Percentiles rank a stretch among this genome's conserved stretches.
Evolutionary conservation across 2,113 vertebrate genomes (phyloP).

Genomic region (Taurulus bubalis): DNA sequence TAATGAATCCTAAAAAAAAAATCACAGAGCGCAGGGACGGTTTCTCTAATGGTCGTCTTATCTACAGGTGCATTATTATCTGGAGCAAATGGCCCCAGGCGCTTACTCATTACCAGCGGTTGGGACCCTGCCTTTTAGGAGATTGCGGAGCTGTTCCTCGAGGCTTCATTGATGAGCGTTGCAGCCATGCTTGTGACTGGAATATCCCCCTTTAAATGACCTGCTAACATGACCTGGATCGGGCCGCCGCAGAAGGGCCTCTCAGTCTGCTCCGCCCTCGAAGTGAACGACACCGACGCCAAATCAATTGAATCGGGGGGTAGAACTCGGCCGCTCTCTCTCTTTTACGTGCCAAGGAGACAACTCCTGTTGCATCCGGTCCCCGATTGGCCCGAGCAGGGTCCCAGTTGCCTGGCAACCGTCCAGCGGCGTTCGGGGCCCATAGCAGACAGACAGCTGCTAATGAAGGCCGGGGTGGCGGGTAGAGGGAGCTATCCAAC

Average conservation of each 20-base stretch:
- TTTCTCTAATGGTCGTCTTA: conserved; percentile 39
- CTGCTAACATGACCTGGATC: conserved; percentile 23
- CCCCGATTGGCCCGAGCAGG: conserved; percentile 75
- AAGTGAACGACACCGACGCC: conserved; percentile 45
- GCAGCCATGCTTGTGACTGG: background rate
- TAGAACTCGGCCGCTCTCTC: conserved; percentile 50
- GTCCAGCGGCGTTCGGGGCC: conserved; percentile 71
- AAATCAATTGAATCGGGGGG: conserved; percentile 61
- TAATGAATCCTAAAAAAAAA: conserved; percentile 30
- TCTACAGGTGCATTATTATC: conserved; percentile 61
- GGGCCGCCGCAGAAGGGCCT: background rate
- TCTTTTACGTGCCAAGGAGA: conserved; percentile 70
- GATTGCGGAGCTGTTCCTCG: background rate
- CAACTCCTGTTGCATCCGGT: conserved; percentile 78
- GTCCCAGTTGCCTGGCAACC: conserved; percentile 86
- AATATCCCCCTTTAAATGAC: background rate
- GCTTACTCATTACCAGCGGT: conserved; percentile 42
- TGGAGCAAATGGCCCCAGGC: conserved; percentile 27
- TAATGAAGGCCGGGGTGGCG: conserved; percentile 67
- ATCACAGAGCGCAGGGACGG: conserved; percentile 33
- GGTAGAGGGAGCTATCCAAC: conserved; percentile 42
- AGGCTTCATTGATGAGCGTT: conserved; percentile 15
- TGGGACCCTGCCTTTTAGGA: background rate
- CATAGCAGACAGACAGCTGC: conserved; percentile 76
- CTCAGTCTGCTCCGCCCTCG: conserved; percentile 41